phyloP scores from a whole-genome alignment of 1,140 invertebrate species.

The Calliopsis andreniformis region DNA sequence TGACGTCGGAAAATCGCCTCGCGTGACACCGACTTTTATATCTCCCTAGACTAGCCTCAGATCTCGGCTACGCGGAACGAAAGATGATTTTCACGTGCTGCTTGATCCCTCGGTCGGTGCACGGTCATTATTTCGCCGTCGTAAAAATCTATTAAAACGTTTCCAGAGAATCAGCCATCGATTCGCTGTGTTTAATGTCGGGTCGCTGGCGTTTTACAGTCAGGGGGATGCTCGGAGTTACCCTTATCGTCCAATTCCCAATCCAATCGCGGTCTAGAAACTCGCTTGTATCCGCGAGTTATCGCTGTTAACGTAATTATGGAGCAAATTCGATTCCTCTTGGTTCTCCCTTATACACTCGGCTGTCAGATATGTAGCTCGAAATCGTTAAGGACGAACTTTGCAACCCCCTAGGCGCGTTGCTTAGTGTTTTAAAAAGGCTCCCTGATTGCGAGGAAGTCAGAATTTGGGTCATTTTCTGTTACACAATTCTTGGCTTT shows the following conservation, averaged over 20 bases:
- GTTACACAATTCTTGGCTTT: no score
- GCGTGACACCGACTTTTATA: not conserved
- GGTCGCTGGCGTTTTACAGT: no score
- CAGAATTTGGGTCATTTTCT: no score
- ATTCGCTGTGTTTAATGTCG: slow-evolving; percentile 3
- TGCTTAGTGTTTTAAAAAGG: no score
- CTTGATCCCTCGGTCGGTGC: not conserved
- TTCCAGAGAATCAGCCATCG: not conserved
- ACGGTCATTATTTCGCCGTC: not conserved
- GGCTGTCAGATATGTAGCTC: no score
- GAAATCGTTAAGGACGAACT: no score
- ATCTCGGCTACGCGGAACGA: not conserved
- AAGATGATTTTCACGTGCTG: not conserved
- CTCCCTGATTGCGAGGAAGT: no score
- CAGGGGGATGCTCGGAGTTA: no score
- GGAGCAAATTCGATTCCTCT: no score
- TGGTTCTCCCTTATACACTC: not conserved
- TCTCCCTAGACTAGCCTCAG: no score
- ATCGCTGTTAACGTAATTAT: not conserved
- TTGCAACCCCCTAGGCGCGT: no score
- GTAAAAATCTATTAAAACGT: slow-evolving; percentile 16
- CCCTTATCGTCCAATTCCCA: no score
- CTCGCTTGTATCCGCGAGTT: not conserved
- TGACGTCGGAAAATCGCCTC: not conserved
- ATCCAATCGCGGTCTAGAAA: not conserved